These are phyloP conservation scores for Larimichthys crocea DNA, from an alignment of 2,113 vertebrate genomes.

Conservation along the genomic window DNA sequence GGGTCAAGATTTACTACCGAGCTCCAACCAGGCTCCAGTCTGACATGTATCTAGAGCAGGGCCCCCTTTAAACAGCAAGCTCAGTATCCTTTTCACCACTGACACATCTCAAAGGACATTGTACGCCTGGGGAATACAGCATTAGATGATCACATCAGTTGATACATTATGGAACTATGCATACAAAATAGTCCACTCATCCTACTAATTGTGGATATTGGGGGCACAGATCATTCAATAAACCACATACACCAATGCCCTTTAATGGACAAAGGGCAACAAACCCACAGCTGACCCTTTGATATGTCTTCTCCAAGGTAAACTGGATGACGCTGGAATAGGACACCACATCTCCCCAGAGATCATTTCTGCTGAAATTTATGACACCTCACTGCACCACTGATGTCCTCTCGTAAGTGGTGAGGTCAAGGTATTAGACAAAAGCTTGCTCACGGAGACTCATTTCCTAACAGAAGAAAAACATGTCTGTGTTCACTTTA, in stretches of 20 bases:
- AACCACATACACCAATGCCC: conserved; percentile 18
- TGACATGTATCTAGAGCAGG: conserved; percentile 46
- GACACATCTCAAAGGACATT: conserved; percentile 33
- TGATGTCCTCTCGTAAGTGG: conserved; percentile 39
- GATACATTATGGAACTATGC: conserved; percentile 12
- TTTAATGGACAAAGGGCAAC: conserved; percentile 42
- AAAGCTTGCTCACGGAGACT: conserved; percentile 19
- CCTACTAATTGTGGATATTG: conserved; percentile 23
- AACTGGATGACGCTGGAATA: conserved; percentile 36
- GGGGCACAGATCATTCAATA: conserved; percentile 26
- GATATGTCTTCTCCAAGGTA: conserved; percentile 23
- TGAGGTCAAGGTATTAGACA: conserved; percentile 51
- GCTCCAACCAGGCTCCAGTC: conserved; percentile 58
- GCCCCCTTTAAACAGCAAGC: conserved; percentile 16
- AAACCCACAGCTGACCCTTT: conserved; percentile 25
- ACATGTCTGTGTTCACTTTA: conserved; percentile 6
- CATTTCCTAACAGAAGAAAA: conserved; percentile 24
- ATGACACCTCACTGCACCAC: conserved; percentile 41
- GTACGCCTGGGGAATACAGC: conserved; percentile 14
- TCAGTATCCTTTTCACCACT: conserved; percentile 32
- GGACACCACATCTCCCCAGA: conserved; percentile 49
- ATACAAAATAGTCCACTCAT: conserved; percentile 27
- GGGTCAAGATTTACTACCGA: conserved; percentile 77
- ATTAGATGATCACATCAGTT: conserved; percentile 34
- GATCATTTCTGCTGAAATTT: conserved; percentile 56